phyloP scores from a whole-genome alignment of 2,888 invertebrate species.

The Macaria notata region DNA sequence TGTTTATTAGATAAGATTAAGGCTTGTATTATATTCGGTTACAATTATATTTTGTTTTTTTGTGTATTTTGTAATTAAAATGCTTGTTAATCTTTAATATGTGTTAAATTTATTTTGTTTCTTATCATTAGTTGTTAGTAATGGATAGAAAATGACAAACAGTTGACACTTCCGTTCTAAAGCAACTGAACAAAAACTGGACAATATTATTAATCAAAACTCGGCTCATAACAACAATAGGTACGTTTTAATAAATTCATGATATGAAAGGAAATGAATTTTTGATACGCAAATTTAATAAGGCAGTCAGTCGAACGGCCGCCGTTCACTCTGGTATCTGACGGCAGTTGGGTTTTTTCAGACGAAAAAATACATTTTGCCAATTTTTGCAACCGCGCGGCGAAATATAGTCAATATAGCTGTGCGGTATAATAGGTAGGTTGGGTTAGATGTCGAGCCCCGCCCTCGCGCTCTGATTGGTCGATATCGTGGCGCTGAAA shows the following conservation, averaged over 20 bases:
- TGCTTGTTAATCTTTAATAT: no score
- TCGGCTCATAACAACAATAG: no score
- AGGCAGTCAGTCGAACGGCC: conserved; percentile 27
- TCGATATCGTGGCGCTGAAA: conserved; percentile 31
- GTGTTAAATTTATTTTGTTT: no score
- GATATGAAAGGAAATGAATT: conserved; percentile 2
- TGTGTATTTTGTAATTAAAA: no score
- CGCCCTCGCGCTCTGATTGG: conserved; percentile 56
- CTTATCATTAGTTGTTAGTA: no score
- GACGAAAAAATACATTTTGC: conserved; percentile 64
- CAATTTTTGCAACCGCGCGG: conserved; percentile 57
- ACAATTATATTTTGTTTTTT: no score
- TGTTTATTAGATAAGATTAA: no score
- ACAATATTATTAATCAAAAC: no score
- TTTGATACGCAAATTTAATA: conserved; percentile 21
- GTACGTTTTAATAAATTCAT: neutral
- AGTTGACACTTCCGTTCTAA: no score
- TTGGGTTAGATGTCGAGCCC: conserved; percentile 63
- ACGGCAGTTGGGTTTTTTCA: conserved; percentile 37
- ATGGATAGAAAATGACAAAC: no score
- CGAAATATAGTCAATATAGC: conserved; percentile 62
- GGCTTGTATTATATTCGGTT: no score
- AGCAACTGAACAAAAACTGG: no score
- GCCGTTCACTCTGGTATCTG: conserved; percentile 19
- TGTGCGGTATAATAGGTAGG: conserved; percentile 70